A percentile compares a stretch with the other conserved stretches of the same genome.
Conservation (phyloP, 2,888 invertebrate species). For the Deroplatys truncata region DNA sequence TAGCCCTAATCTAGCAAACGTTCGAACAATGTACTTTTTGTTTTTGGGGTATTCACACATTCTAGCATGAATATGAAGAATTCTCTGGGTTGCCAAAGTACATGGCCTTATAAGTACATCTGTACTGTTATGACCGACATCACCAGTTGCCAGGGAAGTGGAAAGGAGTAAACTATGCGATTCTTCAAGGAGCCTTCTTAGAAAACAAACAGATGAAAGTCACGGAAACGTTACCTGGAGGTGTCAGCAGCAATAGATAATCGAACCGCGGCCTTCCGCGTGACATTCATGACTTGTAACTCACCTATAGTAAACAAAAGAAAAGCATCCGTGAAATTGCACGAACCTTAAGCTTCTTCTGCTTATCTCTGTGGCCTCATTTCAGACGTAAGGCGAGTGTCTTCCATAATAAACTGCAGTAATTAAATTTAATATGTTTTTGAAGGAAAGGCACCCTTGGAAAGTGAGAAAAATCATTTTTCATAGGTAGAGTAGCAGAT, state of each 20-base stretch:
- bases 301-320: neutral
- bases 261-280: neutral
- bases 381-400: neutral
- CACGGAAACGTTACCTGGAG: neutral
- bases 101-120: too few relatives aligned
- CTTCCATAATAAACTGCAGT: neutral
- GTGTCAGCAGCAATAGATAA: neutral
- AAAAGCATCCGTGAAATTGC: neutral
- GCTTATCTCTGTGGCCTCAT: neutral
- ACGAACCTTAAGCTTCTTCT: neutral
- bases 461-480: too few relatives aligned
- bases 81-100: too few relatives aligned
- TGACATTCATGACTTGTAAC: neutral
- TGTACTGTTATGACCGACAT: too few relatives aligned
- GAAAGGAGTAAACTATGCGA: neutral
- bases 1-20: too few relatives aligned
- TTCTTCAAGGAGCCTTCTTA: neutral
- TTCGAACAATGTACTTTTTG: too few relatives aligned
- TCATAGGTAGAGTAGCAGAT: too few relatives aligned
- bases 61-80: too few relatives aligned
- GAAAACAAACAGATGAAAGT: neutral
- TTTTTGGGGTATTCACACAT: too few relatives aligned
- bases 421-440: too few relatives aligned
- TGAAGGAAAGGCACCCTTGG: too few relatives aligned
- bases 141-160: neutral